These are phyloP conservation scores for Drosophila borealis DNA, from an alignment of 2,888 invertebrate genomes.

Conservation along the genomic window DNA sequence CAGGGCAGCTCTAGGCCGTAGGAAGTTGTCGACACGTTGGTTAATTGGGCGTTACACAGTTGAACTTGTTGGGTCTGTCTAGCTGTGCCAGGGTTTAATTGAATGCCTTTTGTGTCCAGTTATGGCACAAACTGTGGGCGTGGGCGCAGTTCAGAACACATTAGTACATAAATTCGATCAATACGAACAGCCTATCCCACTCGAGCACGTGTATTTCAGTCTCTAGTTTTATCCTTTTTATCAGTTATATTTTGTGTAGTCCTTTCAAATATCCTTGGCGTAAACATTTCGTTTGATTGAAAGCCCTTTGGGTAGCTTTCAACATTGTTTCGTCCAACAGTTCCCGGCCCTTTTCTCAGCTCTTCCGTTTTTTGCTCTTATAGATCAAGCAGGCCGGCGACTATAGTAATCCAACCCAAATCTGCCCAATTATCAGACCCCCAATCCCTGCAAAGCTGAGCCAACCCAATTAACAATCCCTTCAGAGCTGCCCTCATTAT, in stretches of 20 bases:
- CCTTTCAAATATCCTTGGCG: no score
- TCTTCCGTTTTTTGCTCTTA: not conserved
- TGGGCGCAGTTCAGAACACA: not conserved
- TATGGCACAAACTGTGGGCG: constrained; percentile 4
- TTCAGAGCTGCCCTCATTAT: constrained; percentile 42
- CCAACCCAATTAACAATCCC: constrained; percentile 44
- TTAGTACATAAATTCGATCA: not conserved
- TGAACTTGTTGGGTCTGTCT: constrained; percentile 45
- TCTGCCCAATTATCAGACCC: constrained; percentile 38
- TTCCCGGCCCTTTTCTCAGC: not conserved
- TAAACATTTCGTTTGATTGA: no score
- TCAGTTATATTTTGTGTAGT: no score
- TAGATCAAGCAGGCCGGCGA: not conserved
- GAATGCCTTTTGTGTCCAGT: constrained; percentile 30
- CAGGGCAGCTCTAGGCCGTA: constrained; percentile 8
- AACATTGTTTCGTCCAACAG: constrained; percentile 1
- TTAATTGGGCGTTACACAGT: constrained; percentile 66
- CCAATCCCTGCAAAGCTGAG: constrained; percentile 27
- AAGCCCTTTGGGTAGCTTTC: not conserved
- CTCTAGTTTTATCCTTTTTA: no score
- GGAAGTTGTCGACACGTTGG: constrained; percentile 66
- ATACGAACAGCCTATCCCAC: no score
- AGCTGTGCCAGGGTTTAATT: constrained; percentile 34
- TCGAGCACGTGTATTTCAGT: no score
- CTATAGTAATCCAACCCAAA: constrained; percentile 6